These are phyloP conservation scores for Brachionus rotundiformis DNA, from an alignment of 1,140 invertebrate genomes.

Conservation along the genomic window DNA sequence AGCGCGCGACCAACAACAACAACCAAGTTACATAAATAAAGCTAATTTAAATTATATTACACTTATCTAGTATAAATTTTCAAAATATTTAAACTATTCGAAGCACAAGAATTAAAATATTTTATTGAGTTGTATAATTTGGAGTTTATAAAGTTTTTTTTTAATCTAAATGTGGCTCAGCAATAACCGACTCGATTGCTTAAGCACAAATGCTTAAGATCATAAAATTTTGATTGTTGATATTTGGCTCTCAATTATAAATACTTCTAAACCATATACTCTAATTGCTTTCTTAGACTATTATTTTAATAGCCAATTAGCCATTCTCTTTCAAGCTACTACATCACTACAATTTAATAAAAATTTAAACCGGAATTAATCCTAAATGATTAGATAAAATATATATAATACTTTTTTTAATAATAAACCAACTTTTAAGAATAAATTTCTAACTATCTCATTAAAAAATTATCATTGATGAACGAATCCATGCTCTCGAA, in stretches of 20 bases:
- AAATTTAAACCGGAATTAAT: neutral
- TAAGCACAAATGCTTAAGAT: constrained; percentile 19
- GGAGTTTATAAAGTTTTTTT: neutral
- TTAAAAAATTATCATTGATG: too few species aligned
- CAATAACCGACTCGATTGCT: constrained; percentile 5
- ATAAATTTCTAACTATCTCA: too few species aligned
- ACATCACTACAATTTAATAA: neutral
- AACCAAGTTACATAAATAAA: constrained; percentile 3
- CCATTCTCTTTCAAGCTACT: neutral
- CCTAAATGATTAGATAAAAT: too few species aligned
- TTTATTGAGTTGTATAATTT: constrained; percentile 7
- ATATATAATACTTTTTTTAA: too few species aligned
- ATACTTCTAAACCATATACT: neutral
- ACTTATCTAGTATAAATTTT: neutral
- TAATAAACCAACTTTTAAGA: too few species aligned
- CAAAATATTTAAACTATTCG: constrained; percentile 16
- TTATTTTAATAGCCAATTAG: constrained; percentile 4
- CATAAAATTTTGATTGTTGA: constrained; percentile 11
- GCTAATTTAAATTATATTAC: constrained; percentile 17
- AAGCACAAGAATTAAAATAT: constrained; percentile 4
- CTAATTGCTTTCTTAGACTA: constrained; percentile 10
- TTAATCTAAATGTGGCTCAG: constrained; percentile 8
- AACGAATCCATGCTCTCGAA: too few species aligned
- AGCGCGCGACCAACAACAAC: neutral
- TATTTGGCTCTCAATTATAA: neutral